Evolutionary conservation across 2,797 vertebrate genomes (phyloP).

Genomic region (Halcyon smyrnensis): DNA sequence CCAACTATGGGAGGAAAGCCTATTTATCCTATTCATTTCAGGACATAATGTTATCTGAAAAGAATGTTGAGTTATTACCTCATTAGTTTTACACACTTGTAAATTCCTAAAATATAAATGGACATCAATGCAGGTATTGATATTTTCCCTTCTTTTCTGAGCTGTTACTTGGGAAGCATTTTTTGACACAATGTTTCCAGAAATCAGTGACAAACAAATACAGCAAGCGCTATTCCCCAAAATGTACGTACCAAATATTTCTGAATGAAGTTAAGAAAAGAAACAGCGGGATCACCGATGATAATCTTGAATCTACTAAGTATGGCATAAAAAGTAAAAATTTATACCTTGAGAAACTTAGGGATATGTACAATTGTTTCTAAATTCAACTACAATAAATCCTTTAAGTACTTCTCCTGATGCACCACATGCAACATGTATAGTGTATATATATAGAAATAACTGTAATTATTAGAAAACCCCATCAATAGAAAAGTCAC

Average conservation of each 20-base stretch:
- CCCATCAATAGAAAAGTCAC: neutral
- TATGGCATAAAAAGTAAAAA: neutral
- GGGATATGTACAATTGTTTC: neutral
- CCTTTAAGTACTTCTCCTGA: neutral
- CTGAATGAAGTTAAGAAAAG: constrained; percentile 44
- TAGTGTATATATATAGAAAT: neutral
- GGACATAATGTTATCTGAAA: constrained; percentile 4
- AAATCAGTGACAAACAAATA: constrained; percentile 58
- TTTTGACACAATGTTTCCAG: constrained; percentile 33
- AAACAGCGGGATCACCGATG: neutral
- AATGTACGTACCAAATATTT: constrained; percentile 55
- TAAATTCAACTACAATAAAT: neutral
- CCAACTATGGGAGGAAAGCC: neutral
- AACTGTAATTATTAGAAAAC: neutral
- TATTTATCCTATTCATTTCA: neutral
- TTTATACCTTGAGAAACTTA: constrained; percentile 21
- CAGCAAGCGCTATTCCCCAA: constrained; percentile 54
- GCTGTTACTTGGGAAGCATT: constrained; percentile 27
- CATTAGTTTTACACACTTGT: constrained; percentile 31
- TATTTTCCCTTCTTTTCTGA: constrained; percentile 19
- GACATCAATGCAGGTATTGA: constrained; percentile 26
- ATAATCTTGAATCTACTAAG: constrained; percentile 41
- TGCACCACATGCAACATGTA: neutral
- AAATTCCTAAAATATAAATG: constrained; percentile 47
- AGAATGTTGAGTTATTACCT: constrained; percentile 10